These are phyloP conservation scores for Platycercus adscitus DNA, from an alignment of 2,113 vertebrate genomes.

Conservation along the genomic window DNA sequence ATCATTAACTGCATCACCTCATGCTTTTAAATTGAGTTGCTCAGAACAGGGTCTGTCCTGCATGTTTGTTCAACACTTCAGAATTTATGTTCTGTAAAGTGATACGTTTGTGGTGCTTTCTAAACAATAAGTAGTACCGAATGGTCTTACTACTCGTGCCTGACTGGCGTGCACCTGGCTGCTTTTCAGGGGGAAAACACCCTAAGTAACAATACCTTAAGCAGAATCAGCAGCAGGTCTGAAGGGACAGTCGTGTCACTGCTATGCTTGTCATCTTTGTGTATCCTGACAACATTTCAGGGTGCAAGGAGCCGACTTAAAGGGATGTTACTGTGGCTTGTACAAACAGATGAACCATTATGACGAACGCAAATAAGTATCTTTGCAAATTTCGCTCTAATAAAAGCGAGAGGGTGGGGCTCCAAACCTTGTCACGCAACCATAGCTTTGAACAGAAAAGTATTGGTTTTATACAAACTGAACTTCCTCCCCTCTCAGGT, in stretches of 20 bases:
- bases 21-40: not conserved
- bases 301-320: not conserved
- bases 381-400: not conserved
- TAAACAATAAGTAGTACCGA: not conserved
- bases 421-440: not conserved
- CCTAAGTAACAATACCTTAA: not conserved
- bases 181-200: not conserved
- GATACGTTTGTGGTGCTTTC: not conserved
- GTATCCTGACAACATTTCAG: not conserved
- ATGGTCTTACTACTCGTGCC: not conserved
- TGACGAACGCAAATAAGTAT: not conserved
- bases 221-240: not conserved
- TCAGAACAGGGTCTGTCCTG: not conserved
- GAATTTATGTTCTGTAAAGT: not conserved
- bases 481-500: not conserved
- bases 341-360: not conserved
- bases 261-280: not conserved
- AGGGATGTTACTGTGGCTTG: not conserved
- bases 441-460: not conserved
- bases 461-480: not conserved
- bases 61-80: not conserved
- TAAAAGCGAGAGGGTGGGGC: not conserved
- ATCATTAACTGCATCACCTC: not conserved
- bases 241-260: not conserved
- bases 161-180: not conserved